These are phyloP conservation scores for Stratiolaelaps scimitus DNA, from an alignment of 1,140 invertebrate genomes.

Conservation along the genomic window DNA sequence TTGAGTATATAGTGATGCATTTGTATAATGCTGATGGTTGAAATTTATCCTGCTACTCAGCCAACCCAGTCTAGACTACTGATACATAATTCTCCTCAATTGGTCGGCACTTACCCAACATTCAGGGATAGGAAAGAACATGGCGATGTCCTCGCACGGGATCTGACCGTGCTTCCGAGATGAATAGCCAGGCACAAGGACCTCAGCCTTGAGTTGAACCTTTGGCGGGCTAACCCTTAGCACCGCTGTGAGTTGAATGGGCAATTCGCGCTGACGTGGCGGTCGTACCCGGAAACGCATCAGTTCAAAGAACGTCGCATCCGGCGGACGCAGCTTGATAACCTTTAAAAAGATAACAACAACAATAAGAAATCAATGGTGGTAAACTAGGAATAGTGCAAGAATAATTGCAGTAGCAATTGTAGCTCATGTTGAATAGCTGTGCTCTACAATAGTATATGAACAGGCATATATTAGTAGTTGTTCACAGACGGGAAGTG, in stretches of 20 bases:
- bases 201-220: slow-evolving; percentile 83
- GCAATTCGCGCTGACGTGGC: slow-evolving; percentile 89
- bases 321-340: slow-evolving; percentile 84
- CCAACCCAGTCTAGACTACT: no score
- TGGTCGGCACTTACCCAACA: slow-evolving; percentile 59
- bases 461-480: no score
- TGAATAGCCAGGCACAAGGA: slow-evolving; percentile 87
- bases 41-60: no score
- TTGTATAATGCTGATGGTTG: no score
- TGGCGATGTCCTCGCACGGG: slow-evolving; percentile 92
- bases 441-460: no score
- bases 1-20: no score
- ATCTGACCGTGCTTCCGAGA: slow-evolving; percentile 78
- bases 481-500: no score
- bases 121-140: slow-evolving; percentile 94
- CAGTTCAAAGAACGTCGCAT: slow-evolving; percentile 94
- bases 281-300: slow-evolving; percentile 91
- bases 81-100: no score
- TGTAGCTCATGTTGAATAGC: no score
- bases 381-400: no score
- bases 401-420: no score
- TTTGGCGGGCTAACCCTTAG: slow-evolving; percentile 40
- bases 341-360: slow-evolving; percentile 28
- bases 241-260: slow-evolving; percentile 73
- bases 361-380: slow-evolving; percentile 17